Conservation (phyloP, 1,140 invertebrate species). For the Drosophila tristis region DNA sequence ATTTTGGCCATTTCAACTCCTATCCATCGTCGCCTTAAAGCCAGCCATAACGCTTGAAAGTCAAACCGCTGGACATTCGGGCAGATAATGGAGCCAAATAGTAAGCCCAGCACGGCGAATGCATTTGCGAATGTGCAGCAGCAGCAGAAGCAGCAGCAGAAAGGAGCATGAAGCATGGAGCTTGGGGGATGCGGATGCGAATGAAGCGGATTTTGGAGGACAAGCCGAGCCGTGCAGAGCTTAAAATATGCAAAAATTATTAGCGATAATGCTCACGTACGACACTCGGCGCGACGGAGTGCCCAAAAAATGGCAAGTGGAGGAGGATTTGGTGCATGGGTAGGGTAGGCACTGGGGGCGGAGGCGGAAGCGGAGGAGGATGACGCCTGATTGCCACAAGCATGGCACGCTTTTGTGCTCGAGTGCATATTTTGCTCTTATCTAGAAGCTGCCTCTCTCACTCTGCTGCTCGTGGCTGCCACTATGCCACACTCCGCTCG, state of each 20-base stretch:
- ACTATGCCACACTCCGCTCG: neutral
- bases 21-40: neutral
- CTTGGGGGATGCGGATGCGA: conserved; percentile 16
- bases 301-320: conserved; percentile 44
- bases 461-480: neutral
- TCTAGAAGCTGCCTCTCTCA: conserved; percentile 53
- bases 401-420: conserved; percentile 79
- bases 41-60: neutral
- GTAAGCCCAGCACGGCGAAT: conserved; percentile 47
- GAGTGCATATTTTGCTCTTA: conserved; percentile 83
- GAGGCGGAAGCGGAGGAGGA: neutral
- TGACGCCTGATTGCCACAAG: conserved; percentile 54
- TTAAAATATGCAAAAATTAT: conserved; percentile 81
- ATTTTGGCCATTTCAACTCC: neutral
- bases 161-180: no score
- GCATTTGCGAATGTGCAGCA: conserved; percentile 59
- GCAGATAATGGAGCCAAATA: conserved; percentile 36
- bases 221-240: neutral
- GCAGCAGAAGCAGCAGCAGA: neutral
- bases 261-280: conserved; percentile 84
- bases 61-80: conserved; percentile 4
- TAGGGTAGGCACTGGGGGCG: no score
- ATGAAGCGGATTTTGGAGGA: conserved; percentile 3
- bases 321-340: neutral
- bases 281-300: conserved; percentile 60